These are phyloP conservation scores for Connochaetes taurinus DNA, from an alignment of 2,113 vertebrate genomes.

Conservation along the genomic window DNA sequence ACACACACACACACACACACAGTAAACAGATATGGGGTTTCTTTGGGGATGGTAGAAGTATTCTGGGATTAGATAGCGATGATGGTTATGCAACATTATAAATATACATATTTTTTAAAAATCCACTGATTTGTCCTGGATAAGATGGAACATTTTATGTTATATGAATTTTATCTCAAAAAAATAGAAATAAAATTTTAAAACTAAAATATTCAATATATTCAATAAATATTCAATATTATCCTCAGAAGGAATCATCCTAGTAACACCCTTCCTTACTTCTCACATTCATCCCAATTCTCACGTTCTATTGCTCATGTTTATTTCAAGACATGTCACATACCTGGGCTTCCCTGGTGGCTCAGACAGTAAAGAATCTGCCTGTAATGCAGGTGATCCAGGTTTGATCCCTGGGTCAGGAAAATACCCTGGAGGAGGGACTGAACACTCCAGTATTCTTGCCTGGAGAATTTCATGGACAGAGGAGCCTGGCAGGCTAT, in stretches of 20 bases:
- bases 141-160: not conserved
- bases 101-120: not conserved
- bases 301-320: not conserved
- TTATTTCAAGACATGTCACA: not conserved
- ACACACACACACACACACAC: too few species aligned
- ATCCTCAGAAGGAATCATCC: not conserved
- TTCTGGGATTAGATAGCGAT: not conserved
- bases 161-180: not conserved
- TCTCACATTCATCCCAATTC: not conserved
- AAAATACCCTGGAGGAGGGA: not conserved
- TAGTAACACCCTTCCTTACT: accelerated
- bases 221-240: not conserved
- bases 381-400: not conserved
- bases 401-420: not conserved
- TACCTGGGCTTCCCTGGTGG: not conserved
- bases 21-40: not conserved
- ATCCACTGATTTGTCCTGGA: not conserved
- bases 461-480: not conserved
- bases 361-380: not conserved
- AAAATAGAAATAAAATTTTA: not conserved
- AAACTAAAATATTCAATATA: not conserved
- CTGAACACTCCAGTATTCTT: not conserved
- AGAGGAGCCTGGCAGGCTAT: not conserved
- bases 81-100: not conserved
- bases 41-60: not conserved